A percentile compares a stretch with the other conserved stretches of the same genome.
These are phyloP conservation scores for Griposia aprilina DNA, from an alignment of 2,888 invertebrate genomes.

Conservation along the genomic window DNA sequence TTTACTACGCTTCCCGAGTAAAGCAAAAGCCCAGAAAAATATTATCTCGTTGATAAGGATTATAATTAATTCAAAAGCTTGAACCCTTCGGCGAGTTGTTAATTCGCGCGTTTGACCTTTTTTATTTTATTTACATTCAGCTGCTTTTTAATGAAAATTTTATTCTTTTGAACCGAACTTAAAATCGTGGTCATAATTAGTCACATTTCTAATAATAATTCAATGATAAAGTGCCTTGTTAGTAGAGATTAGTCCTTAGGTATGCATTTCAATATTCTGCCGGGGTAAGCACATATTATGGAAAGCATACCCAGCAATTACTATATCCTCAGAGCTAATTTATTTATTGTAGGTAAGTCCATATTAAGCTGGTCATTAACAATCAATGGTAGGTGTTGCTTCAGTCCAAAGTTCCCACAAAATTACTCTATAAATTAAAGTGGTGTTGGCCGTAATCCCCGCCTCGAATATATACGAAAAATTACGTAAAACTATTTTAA, in stretches of 20 bases:
- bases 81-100: slow-evolving; percentile 71
- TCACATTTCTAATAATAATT: slow-evolving; percentile 17
- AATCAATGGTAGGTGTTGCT: slow-evolving; percentile 27
- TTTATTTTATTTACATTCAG: slow-evolving; percentile 67
- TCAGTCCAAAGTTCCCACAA: slow-evolving; percentile 28
- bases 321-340: not conserved
- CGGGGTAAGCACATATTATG: not conserved
- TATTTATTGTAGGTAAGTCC: slow-evolving; percentile 28
- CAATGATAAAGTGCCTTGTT: not conserved
- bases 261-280: not conserved
- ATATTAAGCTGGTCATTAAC: slow-evolving; percentile 30
- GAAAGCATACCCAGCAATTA: not conserved
- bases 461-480: not conserved
- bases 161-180: slow-evolving; percentile 49
- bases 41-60: slow-evolving; percentile 71
- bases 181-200: slow-evolving; percentile 46
- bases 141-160: slow-evolving; percentile 61
- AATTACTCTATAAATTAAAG: slow-evolving; percentile 35
- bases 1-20: slow-evolving; percentile 39
- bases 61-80: slow-evolving; percentile 73
- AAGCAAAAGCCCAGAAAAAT: slow-evolving; percentile 65
- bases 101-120: slow-evolving; percentile 71
- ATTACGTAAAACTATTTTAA: not conserved
- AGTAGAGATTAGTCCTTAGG: not conserved
- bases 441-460: slow-evolving; percentile 1